phyloP scores from a whole-genome alignment of 2,113 vertebrate genomes.

The Triplophysa rosa region DNA sequence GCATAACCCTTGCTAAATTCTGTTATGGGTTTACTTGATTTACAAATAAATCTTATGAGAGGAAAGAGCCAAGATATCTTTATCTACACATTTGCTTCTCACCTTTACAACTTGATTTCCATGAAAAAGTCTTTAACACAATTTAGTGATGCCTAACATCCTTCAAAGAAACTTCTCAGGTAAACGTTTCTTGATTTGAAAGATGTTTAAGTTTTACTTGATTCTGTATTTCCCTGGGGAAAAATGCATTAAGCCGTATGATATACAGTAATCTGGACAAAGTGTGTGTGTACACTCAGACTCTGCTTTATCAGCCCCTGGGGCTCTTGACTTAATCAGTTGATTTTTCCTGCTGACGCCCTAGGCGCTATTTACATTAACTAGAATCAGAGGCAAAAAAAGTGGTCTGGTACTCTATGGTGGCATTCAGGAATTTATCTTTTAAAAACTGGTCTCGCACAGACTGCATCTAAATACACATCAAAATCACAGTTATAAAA shows the following conservation, averaged over 20 bases:
- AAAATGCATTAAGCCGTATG: not conserved
- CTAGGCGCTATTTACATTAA: conserved; percentile 51
- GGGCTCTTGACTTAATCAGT: conserved; percentile 39
- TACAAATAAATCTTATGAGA: too few species aligned
- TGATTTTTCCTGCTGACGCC: conserved; percentile 60
- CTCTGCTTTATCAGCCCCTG: conserved; percentile 7
- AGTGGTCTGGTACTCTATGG: not conserved
- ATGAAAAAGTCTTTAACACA: too few species aligned
- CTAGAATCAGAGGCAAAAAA: conserved; percentile 56
- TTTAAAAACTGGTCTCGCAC: not conserved
- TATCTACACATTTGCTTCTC: too few species aligned
- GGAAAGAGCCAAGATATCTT: too few species aligned
- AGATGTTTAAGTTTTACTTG: too few species aligned
- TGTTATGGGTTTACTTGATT: too few species aligned
- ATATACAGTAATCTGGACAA: not conserved
- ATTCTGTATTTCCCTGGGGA: not conserved
- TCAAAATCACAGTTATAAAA: not conserved
- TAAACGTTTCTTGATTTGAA: too few species aligned
- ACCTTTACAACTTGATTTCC: too few species aligned
- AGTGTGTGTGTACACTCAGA: not conserved
- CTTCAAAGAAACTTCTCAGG: too few species aligned
- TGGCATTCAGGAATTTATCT: not conserved
- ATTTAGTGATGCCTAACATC: too few species aligned
- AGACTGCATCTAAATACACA: not conserved
- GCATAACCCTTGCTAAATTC: too few species aligned